Base-by-base conservation (phyloP, 2,797 vertebrate genomes). In the Hemibagrus guttatus region DNA sequence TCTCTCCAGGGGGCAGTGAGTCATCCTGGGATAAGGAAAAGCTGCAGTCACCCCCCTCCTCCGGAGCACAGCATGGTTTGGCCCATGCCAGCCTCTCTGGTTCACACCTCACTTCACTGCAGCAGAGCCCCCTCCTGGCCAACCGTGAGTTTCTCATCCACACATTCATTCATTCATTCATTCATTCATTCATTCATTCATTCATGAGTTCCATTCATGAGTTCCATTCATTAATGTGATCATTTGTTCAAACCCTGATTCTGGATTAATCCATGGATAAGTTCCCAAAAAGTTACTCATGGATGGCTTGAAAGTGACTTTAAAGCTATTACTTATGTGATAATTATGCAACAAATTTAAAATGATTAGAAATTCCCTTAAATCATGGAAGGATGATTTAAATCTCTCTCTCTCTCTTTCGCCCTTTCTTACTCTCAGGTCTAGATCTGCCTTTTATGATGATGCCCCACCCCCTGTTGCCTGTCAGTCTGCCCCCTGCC, bases 371-470 rank as follows among this genome's bases (percentile, higher is more conserved):
- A 49, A 49, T 9, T 49, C 46, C 46, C 46, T 49, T 26, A 23
- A 26, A 61, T 21, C 58, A 59, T 6, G 21, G 58, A 59, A 21
- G 21, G 23, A 26, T 26, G 59, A 9, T 61, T 61, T 26, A 61
- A 61, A 61, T 9, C 31, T 31, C 16, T 69, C 31, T 28, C 6
- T 49, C 39, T 12, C 13, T 6, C 23, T 59, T 66, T 89, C 58
- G 19, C 19, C 81, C n/a, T 52, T 28, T 88, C 2, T 31, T 16
- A 89, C 46, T 88, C 72, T 89, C 89, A 97, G 97, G 97, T 89
- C 94, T 98, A 92, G 96, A 97, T 88, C 93, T 98, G 90, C 97
- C 97, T 1, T 97, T 98, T 86, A 97, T 98, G 97, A 97, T 98
- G 95, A 97, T 97, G 97, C 96, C 97, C 80, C 97, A 98, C 92